Conservation (phyloP, 2,113 vertebrate genomes). For the Cynocephalus volans region DNA sequence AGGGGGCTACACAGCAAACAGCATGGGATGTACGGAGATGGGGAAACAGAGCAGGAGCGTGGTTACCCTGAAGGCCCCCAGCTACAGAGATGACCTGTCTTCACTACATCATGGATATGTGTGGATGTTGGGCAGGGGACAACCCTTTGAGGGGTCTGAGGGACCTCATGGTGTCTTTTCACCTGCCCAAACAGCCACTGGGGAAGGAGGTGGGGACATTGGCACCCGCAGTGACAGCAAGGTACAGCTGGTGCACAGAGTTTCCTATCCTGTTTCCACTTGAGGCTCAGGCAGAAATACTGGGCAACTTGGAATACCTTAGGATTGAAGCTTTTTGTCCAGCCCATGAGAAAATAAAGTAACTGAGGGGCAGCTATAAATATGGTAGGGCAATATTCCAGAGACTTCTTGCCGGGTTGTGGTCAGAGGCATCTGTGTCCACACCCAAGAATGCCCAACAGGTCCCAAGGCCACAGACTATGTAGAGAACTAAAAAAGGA, state of each 20-base stretch:
- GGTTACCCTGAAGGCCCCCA: fast-evolving
- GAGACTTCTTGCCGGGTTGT: background rate
- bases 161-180: background rate
- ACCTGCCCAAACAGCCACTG: background rate
- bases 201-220: background rate
- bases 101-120: fast-evolving
- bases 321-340: fast-evolving
- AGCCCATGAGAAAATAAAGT: no score
- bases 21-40: fast-evolving
- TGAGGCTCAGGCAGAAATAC: fast-evolving
- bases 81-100: background rate
- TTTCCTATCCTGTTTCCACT: background rate
- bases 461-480: constrained; percentile 64
- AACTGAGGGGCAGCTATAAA: background rate
- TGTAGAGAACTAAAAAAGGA: constrained; percentile 75
- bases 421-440: constrained; percentile 46
- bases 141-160: background rate
- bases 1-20: no score
- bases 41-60: no score
- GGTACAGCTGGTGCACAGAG: fast-evolving
- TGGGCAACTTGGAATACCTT: no score
- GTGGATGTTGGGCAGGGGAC: background rate
- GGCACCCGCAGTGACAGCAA: no score
- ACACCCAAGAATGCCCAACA: constrained; percentile 29
- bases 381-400: fast-evolving